A percentile compares a stretch with the other conserved stretches of the same genome.
phyloP scores from a whole-genome alignment of 2,797 vertebrate genomes.

The Streptopelia turtur region DNA sequence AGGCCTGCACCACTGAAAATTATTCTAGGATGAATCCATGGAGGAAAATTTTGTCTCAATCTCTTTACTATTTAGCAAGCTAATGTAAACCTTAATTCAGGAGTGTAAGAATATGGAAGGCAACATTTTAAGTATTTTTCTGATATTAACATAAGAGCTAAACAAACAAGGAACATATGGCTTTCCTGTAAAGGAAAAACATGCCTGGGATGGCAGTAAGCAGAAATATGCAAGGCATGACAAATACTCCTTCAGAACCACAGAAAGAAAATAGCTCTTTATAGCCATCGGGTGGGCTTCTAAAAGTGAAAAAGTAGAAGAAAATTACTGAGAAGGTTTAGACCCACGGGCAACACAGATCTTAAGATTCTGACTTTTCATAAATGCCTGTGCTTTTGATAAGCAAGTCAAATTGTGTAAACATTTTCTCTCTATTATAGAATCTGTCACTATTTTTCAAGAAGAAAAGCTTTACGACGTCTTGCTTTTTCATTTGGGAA shows the following conservation, averaged over 20 bases:
- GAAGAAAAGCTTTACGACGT: neutral
- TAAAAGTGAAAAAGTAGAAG: constrained; percentile 8
- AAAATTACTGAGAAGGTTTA: constrained; percentile 26
- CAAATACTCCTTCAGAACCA: neutral
- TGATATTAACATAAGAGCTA: neutral
- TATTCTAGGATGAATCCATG: neutral
- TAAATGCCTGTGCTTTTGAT: constrained; percentile 30
- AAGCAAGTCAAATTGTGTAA: constrained; percentile 50
- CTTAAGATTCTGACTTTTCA: constrained; percentile 35
- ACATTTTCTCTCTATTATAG: constrained; percentile 46
- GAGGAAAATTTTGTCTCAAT: neutral
- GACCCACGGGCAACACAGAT: neutral
- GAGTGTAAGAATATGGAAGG: neutral
- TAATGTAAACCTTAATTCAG: neutral
- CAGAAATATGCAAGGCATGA: neutral
- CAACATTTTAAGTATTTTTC: neutral
- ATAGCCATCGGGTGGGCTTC: neutral
- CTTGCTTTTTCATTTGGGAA: neutral
- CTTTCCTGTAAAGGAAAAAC: neutral
- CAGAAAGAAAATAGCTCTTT: neutral
- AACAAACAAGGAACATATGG: neutral
- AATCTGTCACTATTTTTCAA: constrained; percentile 24
- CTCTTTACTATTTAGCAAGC: neutral
- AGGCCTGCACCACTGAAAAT: neutral
- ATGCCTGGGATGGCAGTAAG: neutral